These are phyloP conservation scores for Holacanthella duospinosa DNA, from an alignment of 2,888 invertebrate species.

Conservation along the genomic window DNA sequence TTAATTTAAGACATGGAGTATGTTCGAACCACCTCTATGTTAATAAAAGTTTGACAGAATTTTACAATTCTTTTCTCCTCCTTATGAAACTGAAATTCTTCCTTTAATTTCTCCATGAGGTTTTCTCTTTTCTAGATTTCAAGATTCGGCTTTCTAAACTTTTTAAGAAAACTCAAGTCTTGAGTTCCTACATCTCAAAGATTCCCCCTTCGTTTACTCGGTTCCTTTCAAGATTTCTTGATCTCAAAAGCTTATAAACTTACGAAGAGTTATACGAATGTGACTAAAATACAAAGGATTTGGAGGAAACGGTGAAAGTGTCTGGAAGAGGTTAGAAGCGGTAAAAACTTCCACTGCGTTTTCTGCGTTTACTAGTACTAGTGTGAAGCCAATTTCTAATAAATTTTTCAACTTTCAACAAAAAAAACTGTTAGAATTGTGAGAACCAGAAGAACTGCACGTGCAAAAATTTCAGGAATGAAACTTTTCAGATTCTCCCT, in stretches of 20 bases:
- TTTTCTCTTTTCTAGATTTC: background rate
- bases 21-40: background rate
- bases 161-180: no score
- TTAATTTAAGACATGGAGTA: background rate
- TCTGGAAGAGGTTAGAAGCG: slow-evolving; percentile 8
- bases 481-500: background rate
- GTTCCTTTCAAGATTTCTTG: no score
- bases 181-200: no score
- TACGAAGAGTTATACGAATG: slow-evolving; percentile 16
- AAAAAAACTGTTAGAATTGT: no score
- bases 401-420: no score
- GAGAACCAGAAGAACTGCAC: slow-evolving; percentile 12
- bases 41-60: background rate
- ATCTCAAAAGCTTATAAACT: no score
- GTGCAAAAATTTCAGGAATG: slow-evolving; percentile 15
- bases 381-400: no score
- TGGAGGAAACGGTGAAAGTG: no score
- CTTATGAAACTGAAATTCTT: background rate
- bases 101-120: background rate
- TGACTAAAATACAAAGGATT: slow-evolving; percentile 20
- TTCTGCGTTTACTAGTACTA: background rate
- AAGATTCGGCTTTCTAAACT: no score
- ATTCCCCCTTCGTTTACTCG: no score
- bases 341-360: background rate
- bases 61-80: background rate